Evolutionary conservation across 2,888 invertebrate genomes (phyloP).

Genomic region (Tetragonisca angustula): DNA sequence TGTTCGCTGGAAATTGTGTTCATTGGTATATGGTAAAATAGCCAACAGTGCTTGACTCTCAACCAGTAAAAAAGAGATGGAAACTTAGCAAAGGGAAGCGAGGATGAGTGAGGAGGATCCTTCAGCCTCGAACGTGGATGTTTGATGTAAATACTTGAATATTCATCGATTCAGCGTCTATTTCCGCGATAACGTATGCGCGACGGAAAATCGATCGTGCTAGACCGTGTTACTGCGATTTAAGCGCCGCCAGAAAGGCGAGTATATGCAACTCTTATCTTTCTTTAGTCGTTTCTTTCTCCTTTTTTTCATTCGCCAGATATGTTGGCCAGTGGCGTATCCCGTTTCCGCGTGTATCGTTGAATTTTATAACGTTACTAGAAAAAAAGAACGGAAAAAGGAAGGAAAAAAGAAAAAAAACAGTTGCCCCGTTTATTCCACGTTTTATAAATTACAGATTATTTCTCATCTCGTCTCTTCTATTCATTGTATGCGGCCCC

Average conservation of each 20-base stretch:
- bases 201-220: too few relatives aligned
- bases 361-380: too few relatives aligned
- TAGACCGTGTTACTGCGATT: too few relatives aligned
- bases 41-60: neutral
- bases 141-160: constrained; percentile 21
- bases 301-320: constrained; percentile 10
- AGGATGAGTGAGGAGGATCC: neutral
- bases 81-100: neutral
- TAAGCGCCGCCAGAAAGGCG: neutral
- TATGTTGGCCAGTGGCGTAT: constrained; percentile 24
- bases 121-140: neutral
- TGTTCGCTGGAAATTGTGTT: too few relatives aligned
- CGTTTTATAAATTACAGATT: too few relatives aligned
- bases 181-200: too few relatives aligned
- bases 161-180: constrained; percentile 32
- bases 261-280: too few relatives aligned
- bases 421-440: too few relatives aligned
- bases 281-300: neutral
- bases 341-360: too few relatives aligned
- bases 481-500: constrained; percentile 28
- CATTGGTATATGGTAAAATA: too few relatives aligned
- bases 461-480: constrained; percentile 15
- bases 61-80: neutral
- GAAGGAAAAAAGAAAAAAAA: too few relatives aligned
- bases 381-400: too few relatives aligned